Conservation (phyloP, 2,797 vertebrate species). For the Philypnodon macrostomus region DNA sequence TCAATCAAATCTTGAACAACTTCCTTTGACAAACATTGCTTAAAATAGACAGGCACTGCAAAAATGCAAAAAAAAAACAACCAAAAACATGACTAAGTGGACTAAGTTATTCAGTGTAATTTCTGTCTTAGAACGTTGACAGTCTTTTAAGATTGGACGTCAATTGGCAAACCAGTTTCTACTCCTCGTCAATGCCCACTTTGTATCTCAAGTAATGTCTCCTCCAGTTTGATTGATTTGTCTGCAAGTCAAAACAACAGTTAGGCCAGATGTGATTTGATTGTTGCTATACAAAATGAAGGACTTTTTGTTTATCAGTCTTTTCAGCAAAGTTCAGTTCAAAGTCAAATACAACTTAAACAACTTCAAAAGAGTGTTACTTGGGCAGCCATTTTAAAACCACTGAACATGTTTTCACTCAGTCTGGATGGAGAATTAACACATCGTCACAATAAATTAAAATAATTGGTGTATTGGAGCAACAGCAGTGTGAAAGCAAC, state of each 20-base stretch:
- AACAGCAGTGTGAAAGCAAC: conserved; percentile 7
- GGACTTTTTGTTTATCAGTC: neutral
- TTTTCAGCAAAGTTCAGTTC: neutral
- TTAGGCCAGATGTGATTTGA: neutral
- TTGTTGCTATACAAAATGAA: conserved; percentile 5
- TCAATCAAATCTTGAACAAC: no score
- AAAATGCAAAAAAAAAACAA: no score
- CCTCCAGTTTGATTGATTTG: neutral
- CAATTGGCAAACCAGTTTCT: no score
- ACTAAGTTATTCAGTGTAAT: no score
- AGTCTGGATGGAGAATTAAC: neutral
- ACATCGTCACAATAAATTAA: conserved; percentile 8
- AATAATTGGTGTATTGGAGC: neutral
- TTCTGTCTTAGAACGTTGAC: no score
- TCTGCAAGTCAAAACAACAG: conserved; percentile 1
- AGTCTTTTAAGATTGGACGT: no score
- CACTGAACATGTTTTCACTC: no score
- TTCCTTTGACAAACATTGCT: no score
- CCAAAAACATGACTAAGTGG: no score
- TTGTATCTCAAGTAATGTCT: neutral
- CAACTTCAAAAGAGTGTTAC: neutral
- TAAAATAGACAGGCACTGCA: no score
- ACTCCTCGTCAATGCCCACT: neutral
- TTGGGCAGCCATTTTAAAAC: no score
- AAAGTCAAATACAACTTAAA: neutral